A percentile compares a stretch with the other conserved stretches of the same genome.
These are phyloP conservation scores for Scylla paramamosain DNA, from an alignment of 1,140 invertebrate genomes.

Conservation along the genomic window DNA sequence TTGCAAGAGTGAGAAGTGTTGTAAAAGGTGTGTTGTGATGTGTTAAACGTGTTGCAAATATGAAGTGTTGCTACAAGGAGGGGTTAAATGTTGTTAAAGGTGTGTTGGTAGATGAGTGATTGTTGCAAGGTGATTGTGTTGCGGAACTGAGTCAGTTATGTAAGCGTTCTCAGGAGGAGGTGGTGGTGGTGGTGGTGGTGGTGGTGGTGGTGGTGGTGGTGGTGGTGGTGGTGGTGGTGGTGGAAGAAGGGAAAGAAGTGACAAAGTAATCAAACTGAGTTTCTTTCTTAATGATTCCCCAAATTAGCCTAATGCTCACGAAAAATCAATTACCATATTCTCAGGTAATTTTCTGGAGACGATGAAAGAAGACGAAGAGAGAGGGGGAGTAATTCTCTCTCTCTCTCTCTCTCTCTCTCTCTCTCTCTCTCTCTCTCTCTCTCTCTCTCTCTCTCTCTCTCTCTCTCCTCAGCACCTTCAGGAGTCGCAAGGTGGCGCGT, in stretches of 20 bases:
- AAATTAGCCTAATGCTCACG: not conserved
- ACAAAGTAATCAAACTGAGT: not conserved
- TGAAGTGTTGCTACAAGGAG: not conserved
- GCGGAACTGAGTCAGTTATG: not conserved
- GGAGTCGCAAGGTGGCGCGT: not conserved
- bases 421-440: slow-evolving; percentile 30
- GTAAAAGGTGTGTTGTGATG: not conserved
- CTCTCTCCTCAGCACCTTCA: slow-evolving; percentile 6
- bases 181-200: not conserved
- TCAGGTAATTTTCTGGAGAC: slow-evolving; percentile 13
- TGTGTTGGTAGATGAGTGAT: not conserved
- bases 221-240: not conserved
- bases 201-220: no score
- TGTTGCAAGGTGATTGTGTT: not conserved
- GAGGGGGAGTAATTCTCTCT: not conserved
- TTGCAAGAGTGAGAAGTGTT: not conserved
- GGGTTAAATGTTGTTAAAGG: not conserved
- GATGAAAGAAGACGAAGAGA: not conserved
- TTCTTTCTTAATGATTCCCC: not conserved
- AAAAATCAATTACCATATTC: slow-evolving; percentile 24
- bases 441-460: not conserved
- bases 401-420: slow-evolving; percentile 4
- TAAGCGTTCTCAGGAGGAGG: not conserved
- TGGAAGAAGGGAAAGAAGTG: not conserved
- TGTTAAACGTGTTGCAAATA: not conserved